Conservation (phyloP, 2,797 vertebrate species). For the Chaenodraco wilsoni region DNA sequence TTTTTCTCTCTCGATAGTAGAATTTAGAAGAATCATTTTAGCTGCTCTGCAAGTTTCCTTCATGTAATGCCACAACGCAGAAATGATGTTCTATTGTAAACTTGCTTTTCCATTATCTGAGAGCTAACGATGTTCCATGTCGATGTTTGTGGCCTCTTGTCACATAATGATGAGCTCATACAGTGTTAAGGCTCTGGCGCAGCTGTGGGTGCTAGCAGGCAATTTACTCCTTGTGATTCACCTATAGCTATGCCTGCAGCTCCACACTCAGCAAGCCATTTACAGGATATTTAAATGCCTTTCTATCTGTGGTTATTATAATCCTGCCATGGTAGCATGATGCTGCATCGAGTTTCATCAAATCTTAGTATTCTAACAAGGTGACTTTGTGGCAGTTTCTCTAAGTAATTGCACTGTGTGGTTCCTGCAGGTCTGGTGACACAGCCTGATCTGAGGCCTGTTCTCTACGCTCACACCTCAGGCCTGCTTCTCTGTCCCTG, state of each 20-base stretch:
- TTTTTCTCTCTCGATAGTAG: slow-evolving; percentile 19
- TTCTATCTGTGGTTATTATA: slow-evolving; percentile 49
- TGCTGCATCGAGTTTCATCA: slow-evolving; percentile 37
- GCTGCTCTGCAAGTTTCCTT: slow-evolving; percentile 30
- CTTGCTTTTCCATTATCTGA: slow-evolving; percentile 58
- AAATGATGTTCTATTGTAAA: slow-evolving; percentile 56
- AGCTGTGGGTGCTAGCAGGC: slow-evolving; percentile 43
- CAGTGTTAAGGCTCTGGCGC: slow-evolving; percentile 41
- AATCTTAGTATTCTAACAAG: slow-evolving; percentile 59
- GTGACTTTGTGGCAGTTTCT: slow-evolving; percentile 69
- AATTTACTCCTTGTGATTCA: slow-evolving; percentile 57
- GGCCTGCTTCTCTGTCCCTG: slow-evolving; percentile 48
- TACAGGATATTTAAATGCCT: slow-evolving; percentile 46
- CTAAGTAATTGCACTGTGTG: slow-evolving; percentile 52
- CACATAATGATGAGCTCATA: slow-evolving; percentile 65
- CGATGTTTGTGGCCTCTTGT: slow-evolving; percentile 59
- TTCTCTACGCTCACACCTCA: slow-evolving; percentile 53
- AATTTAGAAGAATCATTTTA: slow-evolving; percentile 28
- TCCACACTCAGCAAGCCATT: slow-evolving; percentile 36
- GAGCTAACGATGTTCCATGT: slow-evolving; percentile 56
- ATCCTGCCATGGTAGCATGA: slow-evolving; percentile 46
- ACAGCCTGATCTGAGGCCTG: slow-evolving; percentile 51
- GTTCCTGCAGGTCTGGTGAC: slow-evolving; percentile 61
- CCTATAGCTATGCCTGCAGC: slow-evolving; percentile 52
- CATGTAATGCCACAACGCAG: slow-evolving; percentile 38